Percentiles rank a stretch among this genome's conserved stretches.
phyloP scores from a whole-genome alignment of 2,888 invertebrate species.

The Hydrotaea cyrtoneurina region DNA sequence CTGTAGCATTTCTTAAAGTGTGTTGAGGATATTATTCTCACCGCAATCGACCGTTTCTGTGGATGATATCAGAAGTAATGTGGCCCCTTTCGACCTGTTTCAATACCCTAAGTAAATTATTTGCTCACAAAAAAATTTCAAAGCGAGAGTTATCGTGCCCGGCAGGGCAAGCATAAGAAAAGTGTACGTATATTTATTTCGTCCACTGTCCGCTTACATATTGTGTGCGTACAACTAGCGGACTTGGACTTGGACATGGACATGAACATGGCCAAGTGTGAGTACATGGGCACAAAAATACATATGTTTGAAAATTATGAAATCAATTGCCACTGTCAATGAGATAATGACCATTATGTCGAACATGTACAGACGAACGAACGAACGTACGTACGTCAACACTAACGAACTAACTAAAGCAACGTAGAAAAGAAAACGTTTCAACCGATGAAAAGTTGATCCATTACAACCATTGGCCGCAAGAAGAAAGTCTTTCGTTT shows the following conservation, averaged over 20 bases:
- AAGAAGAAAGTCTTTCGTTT: constrained; percentile 45
- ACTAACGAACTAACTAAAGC: neutral
- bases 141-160: too few relatives aligned
- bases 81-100: too few relatives aligned
- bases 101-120: too few relatives aligned
- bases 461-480: neutral
- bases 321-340: constrained; percentile 47
- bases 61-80: too few relatives aligned
- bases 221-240: neutral
- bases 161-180: too few relatives aligned
- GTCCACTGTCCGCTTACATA: neutral
- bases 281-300: neutral
- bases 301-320: constrained; percentile 30
- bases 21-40: too few relatives aligned
- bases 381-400: neutral
- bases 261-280: neutral
- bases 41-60: too few relatives aligned
- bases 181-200: neutral
- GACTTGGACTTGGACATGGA: neutral
- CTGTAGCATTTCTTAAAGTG: too few relatives aligned
- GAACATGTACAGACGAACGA: neutral
- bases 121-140: too few relatives aligned
- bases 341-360: constrained; percentile 35
- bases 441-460: constrained; percentile 30
- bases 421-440: constrained; percentile 23